Percentiles rank a stretch among this genome's conserved stretches.
Conservation (phyloP, 2,113 vertebrate genomes). For the Tachysurus fulvidraco region DNA sequence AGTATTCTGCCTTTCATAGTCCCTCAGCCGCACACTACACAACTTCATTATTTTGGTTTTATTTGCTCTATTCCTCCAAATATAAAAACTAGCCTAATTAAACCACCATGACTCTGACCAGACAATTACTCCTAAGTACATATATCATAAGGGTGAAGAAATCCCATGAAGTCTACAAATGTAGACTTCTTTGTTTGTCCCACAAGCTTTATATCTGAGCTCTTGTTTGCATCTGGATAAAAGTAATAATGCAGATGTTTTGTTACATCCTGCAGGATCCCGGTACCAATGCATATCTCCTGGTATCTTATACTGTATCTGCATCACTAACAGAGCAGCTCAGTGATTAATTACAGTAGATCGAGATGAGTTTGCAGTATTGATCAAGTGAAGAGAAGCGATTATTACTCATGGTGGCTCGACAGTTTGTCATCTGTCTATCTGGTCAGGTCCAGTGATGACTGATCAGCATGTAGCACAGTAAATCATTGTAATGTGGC, state of each 20-base stretch:
- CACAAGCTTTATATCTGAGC: not conserved
- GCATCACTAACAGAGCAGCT: not conserved
- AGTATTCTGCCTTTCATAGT: not conserved
- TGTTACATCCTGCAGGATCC: not conserved
- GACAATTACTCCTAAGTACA: too few species aligned
- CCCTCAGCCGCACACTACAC: not conserved
- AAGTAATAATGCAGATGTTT: too few species aligned
- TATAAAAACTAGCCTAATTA: not conserved
- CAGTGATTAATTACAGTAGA: not conserved
- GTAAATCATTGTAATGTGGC: conserved; percentile 28
- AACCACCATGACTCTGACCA: not conserved
- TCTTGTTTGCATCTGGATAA: not conserved
- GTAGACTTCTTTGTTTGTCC: not conserved
- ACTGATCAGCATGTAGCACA: conserved; percentile 32
- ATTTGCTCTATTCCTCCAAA: not conserved
- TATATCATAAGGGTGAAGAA: not conserved
- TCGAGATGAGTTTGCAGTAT: not conserved
- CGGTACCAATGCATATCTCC: not conserved
- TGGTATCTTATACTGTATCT: not conserved
- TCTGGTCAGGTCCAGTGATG: not conserved
- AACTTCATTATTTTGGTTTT: not conserved
- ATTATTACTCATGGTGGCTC: not conserved
- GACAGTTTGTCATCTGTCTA: not conserved
- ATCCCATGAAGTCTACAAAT: not conserved
- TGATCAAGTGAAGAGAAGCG: not conserved